A percentile compares a stretch with the other conserved stretches of the same genome.
Conservation (phyloP, 2,888 invertebrate genomes). For the Meghimatium bilineatum region DNA sequence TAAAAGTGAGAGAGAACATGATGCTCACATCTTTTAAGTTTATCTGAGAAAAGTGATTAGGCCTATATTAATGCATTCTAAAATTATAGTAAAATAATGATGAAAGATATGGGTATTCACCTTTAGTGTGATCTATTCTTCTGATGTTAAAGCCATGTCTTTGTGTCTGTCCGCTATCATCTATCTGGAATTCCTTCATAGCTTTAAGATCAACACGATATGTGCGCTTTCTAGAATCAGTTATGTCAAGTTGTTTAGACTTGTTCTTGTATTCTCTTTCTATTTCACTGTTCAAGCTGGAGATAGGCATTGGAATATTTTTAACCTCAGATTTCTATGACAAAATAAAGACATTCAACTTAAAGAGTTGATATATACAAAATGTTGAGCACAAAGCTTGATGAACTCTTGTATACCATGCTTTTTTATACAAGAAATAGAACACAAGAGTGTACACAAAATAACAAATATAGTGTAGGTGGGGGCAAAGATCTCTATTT, state of each 20-base stretch:
- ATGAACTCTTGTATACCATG: too few species aligned
- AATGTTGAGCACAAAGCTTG: too few species aligned
- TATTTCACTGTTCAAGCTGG: slow-evolving; percentile 28
- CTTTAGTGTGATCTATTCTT: slow-evolving; percentile 37
- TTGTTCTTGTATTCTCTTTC: slow-evolving; percentile 41
- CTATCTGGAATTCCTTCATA: slow-evolving; percentile 38
- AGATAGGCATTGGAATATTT: neutral
- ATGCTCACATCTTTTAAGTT: too few species aligned
- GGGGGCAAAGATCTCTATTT: too few species aligned
- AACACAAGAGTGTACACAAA: too few species aligned
- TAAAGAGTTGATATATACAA: too few species aligned
- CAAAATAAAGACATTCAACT: too few species aligned
- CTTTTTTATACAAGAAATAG: too few species aligned
- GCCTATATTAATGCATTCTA: too few species aligned
- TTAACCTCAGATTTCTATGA: neutral
- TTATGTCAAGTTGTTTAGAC: slow-evolving; percentile 9
- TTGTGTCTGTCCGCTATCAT: neutral
- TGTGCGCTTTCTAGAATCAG: slow-evolving; percentile 9
- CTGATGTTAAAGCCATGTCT: slow-evolving; percentile 25
- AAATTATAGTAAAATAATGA: neutral
- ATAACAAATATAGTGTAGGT: too few species aligned
- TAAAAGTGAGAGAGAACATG: too few species aligned
- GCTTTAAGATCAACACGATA: slow-evolving; percentile 43
- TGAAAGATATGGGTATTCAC: slow-evolving; percentile 9
- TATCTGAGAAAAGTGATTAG: too few species aligned